phyloP scores from a whole-genome alignment of 1,140 invertebrate genomes.

The Trachelipus rathkii region DNA sequence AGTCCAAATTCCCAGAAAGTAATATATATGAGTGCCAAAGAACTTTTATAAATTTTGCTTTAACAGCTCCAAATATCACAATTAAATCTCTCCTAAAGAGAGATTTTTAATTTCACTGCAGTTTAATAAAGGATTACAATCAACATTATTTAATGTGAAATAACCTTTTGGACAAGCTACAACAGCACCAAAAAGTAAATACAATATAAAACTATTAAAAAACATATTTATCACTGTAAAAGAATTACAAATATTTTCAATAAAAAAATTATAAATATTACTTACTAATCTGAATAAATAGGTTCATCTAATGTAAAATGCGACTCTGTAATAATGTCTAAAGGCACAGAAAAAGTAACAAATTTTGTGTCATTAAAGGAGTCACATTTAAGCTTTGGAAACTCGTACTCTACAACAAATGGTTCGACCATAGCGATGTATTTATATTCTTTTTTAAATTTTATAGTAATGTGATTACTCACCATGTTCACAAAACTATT shows the following conservation, averaged over 20 bases:
- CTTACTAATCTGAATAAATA: slow-evolving; percentile 31
- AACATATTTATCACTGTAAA: background rate
- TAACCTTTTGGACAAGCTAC: slow-evolving; percentile 43
- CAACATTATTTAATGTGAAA: slow-evolving; percentile 49
- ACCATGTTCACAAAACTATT: slow-evolving; percentile 49
- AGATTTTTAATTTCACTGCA: slow-evolving; percentile 50
- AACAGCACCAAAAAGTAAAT: background rate
- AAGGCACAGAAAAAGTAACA: slow-evolving; percentile 7
- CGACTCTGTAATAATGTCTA: background rate
- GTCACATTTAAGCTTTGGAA: slow-evolving; percentile 29
- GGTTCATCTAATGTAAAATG: slow-evolving; percentile 17
- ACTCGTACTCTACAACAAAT: slow-evolving; percentile 27
- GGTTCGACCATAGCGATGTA: slow-evolving; percentile 26
- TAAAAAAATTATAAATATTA: too few species aligned
- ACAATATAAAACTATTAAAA: slow-evolving; percentile 9
- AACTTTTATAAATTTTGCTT: slow-evolving; percentile 51
- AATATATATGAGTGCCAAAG: slow-evolving; percentile 47
- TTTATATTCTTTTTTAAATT: slow-evolving; percentile 32
- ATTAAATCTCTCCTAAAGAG: slow-evolving; percentile 46
- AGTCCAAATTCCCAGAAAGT: too few species aligned
- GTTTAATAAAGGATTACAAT: slow-evolving; percentile 49
- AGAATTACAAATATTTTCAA: background rate
- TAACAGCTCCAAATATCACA: slow-evolving; percentile 51
- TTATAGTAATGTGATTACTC: slow-evolving; percentile 26
- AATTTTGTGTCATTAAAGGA: slow-evolving; percentile 37